These are phyloP conservation scores for Melierax canorus DNA, from an alignment of 2,113 vertebrate species.

Conservation along the genomic window DNA sequence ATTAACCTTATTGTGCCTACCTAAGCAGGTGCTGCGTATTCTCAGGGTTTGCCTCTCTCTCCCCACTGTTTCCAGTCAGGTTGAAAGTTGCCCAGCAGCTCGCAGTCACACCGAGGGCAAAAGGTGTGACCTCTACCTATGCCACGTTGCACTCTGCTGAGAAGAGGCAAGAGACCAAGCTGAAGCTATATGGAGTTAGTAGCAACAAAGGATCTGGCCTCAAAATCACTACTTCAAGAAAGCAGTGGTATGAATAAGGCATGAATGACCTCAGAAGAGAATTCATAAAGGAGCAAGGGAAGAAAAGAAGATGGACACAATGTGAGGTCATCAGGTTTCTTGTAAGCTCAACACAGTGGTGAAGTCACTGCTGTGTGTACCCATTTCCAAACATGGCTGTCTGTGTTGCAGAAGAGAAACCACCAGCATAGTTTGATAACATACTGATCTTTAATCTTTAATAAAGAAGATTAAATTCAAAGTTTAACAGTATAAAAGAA, in stretches of 20 bases:
- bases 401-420: background rate
- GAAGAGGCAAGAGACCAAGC: background rate
- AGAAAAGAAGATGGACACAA: background rate
- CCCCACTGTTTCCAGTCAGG: background rate
- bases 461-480: constrained; percentile 70
- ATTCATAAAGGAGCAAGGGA: background rate
- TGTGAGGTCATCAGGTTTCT: background rate
- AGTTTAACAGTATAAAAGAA: constrained; percentile 67
- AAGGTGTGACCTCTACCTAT: background rate
- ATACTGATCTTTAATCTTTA: constrained; percentile 69
- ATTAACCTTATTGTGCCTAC: background rate
- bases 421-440: background rate
- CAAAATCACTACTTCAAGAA: background rate
- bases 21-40: background rate
- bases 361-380: background rate
- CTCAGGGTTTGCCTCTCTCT: background rate
- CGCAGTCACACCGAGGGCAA: background rate
- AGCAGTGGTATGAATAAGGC: background rate
- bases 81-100: background rate
- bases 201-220: background rate
- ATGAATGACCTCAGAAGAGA: background rate
- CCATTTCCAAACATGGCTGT: background rate
- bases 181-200: background rate
- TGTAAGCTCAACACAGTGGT: background rate
- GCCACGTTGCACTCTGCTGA: background rate